Evolutionary conservation across 2,113 vertebrate genomes (phyloP).

Genomic region (Tetrao urogallus): DNA sequence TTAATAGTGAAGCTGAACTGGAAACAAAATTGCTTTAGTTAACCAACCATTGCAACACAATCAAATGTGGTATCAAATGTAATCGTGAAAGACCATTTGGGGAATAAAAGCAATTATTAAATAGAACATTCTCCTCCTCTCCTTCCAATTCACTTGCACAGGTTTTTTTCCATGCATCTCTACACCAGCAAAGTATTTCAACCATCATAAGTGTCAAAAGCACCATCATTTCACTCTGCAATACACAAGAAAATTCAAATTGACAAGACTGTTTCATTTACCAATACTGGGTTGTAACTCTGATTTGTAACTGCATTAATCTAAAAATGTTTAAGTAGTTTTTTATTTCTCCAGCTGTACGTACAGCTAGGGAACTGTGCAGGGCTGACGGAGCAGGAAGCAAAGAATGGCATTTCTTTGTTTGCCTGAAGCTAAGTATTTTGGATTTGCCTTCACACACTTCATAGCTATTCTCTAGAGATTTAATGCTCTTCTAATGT

Average conservation of each 20-base stretch:
- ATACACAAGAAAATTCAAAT: not conserved
- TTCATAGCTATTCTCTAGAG: not conserved
- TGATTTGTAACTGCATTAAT: slow-evolving; percentile 64
- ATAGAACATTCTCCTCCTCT: slow-evolving; percentile 40
- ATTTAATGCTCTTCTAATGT: not conserved
- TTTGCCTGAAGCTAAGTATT: not conserved
- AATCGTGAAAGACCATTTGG: slow-evolving; percentile 72
- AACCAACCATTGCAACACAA: slow-evolving; percentile 80
- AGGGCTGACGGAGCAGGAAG: not conserved
- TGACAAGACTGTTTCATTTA: slow-evolving; percentile 51
- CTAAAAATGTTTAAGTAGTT: slow-evolving; percentile 40
- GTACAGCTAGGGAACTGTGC: slow-evolving; percentile 7
- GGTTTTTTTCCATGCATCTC: not conserved
- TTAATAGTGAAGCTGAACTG: slow-evolving; percentile 71
- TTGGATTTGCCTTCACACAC: not conserved
- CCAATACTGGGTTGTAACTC: slow-evolving; percentile 58
- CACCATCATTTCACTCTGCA: not conserved
- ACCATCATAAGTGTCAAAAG: slow-evolving; percentile 45
- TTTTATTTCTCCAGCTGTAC: slow-evolving; percentile 22
- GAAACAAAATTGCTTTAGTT: slow-evolving; percentile 79
- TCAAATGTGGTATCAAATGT: slow-evolving; percentile 74
- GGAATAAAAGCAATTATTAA: slow-evolving; percentile 76
- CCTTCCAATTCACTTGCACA: not conserved
- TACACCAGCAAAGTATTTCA: slow-evolving; percentile 59
- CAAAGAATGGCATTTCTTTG: not conserved